Evolutionary conservation across 1,140 invertebrate species (phyloP).

Genomic region (Lepidurus arcticus): DNA sequence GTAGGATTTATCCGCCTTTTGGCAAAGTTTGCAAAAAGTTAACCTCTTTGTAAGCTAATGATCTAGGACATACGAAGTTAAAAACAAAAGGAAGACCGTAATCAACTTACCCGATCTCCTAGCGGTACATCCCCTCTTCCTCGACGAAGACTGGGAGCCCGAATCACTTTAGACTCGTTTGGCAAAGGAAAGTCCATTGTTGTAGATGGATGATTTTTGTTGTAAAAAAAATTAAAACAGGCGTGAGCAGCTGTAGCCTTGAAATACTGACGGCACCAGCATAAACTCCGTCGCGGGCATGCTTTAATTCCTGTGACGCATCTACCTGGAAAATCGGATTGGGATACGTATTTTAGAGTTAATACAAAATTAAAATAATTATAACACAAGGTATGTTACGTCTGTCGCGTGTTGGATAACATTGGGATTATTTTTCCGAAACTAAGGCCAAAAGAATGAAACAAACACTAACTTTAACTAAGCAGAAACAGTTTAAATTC

Average conservation of each 20-base stretch:
- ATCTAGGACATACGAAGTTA: neutral
- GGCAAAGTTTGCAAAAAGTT: too few species aligned
- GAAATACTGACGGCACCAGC: neutral
- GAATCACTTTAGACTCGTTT: slow-evolving; percentile 35
- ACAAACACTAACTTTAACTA: too few species aligned
- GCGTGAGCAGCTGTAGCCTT: slow-evolving; percentile 9
- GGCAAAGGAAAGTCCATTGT: slow-evolving; percentile 25
- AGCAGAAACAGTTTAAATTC: too few species aligned
- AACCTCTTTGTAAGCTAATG: too few species aligned
- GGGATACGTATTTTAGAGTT: too few species aligned
- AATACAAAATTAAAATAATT: too few species aligned
- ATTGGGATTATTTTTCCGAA: too few species aligned
- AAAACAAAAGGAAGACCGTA: neutral
- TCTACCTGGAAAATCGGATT: neutral
- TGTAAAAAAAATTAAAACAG: neutral
- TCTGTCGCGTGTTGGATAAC: too few species aligned
- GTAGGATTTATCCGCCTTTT: too few species aligned
- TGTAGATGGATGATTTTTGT: neutral
- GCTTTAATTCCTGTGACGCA: slow-evolving; percentile 4
- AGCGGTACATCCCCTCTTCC: slow-evolving; percentile 42
- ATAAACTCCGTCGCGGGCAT: neutral
- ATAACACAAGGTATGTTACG: too few species aligned
- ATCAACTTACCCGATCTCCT: slow-evolving; percentile 42
- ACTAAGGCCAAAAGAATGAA: too few species aligned
- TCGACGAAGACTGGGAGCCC: slow-evolving; percentile 42